These are phyloP conservation scores for Tholera decimalis DNA, from an alignment of 2,888 invertebrate genomes.

Conservation along the genomic window DNA sequence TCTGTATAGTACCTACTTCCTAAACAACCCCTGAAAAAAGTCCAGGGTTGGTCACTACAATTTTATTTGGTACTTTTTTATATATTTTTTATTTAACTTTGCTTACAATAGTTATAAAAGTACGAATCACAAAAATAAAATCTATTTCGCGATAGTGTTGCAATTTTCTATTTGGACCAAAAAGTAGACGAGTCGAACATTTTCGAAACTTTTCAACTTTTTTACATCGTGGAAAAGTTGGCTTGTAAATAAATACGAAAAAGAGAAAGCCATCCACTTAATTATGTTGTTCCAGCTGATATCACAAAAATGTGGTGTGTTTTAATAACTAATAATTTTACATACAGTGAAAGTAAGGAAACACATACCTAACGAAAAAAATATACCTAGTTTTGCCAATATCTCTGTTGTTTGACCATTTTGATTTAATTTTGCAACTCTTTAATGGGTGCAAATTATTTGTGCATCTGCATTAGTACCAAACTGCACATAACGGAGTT, in stretches of 20 bases:
- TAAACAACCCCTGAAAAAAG: neutral
- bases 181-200: constrained; percentile 1
- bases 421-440: constrained; percentile 13
- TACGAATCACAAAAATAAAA: no score
- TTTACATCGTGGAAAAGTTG: constrained; percentile 27
- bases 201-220: constrained; percentile 9
- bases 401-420: neutral
- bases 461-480: constrained; percentile 24
- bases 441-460: constrained; percentile 25
- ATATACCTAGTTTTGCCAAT: neutral
- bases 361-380: neutral
- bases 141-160: no score
- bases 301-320: neutral
- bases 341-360: neutral
- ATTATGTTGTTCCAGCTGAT: constrained; percentile 2
- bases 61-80: neutral
- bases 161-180: neutral
- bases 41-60: no score
- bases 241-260: constrained; percentile 12
- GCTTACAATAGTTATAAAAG: neutral
- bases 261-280: neutral
- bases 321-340: neutral
- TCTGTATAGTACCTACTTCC: neutral
- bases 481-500: constrained; percentile 38
- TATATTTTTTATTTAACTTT: neutral